phyloP scores from a whole-genome alignment of 2,888 invertebrate genomes.

The Agonopterix heracliana region DNA sequence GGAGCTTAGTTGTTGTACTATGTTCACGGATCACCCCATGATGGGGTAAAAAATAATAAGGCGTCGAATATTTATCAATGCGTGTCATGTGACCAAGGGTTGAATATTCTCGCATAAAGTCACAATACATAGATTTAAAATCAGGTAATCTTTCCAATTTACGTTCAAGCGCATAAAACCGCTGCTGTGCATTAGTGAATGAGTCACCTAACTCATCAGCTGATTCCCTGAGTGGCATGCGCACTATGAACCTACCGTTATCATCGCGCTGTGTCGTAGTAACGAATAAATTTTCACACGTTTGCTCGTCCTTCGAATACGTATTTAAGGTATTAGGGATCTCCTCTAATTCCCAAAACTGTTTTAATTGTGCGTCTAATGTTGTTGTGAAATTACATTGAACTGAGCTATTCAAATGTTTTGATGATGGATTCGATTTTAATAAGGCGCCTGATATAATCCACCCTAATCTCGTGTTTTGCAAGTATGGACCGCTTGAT shows the following conservation, averaged over 20 bases:
- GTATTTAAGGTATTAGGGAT: background rate
- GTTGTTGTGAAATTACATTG: constrained; percentile 12
- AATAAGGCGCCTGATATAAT: constrained; percentile 8
- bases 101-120: constrained; percentile 5
- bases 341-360: constrained; percentile 16
- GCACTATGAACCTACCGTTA: constrained; percentile 4
- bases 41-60: constrained; percentile 5
- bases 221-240: constrained; percentile 5
- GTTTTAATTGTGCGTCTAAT: constrained; percentile 6
- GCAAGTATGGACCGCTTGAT: constrained; percentile 7
- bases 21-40: constrained; percentile 2
- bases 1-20: constrained; percentile 1
- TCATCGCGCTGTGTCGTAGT: constrained; percentile 9
- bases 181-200: background rate
- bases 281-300: constrained; percentile 8
- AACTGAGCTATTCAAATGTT: constrained; percentile 5
- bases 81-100: constrained; percentile 7
- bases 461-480: constrained; percentile 14
- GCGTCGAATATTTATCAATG: background rate
- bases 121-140: background rate
- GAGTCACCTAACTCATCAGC: constrained; percentile 4
- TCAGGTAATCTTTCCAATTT: background rate
- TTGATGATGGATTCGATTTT: background rate
- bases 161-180: constrained; percentile 2
- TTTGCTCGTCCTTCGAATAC: constrained; percentile 5